These are phyloP conservation scores for Dromococcyx pavoninus DNA, from an alignment of 2,797 vertebrate genomes.

Conservation along the genomic window DNA sequence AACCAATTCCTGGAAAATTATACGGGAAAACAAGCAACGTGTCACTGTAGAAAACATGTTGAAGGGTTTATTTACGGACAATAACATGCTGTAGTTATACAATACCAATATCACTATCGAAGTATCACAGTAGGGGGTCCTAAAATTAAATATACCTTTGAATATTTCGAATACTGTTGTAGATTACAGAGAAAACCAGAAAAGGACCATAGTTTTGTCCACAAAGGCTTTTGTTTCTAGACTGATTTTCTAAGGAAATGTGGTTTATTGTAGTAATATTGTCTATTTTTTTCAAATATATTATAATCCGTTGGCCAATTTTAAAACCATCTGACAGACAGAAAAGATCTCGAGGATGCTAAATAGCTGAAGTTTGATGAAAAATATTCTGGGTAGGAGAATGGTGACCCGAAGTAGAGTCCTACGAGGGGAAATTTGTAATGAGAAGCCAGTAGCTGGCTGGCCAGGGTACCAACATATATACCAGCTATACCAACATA, in stretches of 20 bases:
- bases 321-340: not conserved
- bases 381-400: not conserved
- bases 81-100: not conserved
- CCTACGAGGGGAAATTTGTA: not conserved
- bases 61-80: not conserved
- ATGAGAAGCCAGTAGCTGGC: not conserved
- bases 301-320: not conserved
- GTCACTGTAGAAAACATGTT: not conserved
- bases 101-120: not conserved
- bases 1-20: not conserved
- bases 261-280: not conserved
- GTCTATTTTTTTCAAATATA: not conserved
- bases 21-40: not conserved
- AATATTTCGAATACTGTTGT: not conserved
- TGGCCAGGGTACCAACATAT: not conserved
- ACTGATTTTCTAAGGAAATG: not conserved
- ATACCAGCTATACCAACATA: not conserved
- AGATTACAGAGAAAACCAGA: not conserved
- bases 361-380: not conserved
- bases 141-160: not conserved
- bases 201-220: not conserved
- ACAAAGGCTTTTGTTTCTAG: not conserved
- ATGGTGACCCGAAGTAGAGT: not conserved
- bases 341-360: not conserved
- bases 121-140: not conserved